Base-by-base conservation (phyloP, 2,113 vertebrate species). In the Perognathus longimembris region DNA sequence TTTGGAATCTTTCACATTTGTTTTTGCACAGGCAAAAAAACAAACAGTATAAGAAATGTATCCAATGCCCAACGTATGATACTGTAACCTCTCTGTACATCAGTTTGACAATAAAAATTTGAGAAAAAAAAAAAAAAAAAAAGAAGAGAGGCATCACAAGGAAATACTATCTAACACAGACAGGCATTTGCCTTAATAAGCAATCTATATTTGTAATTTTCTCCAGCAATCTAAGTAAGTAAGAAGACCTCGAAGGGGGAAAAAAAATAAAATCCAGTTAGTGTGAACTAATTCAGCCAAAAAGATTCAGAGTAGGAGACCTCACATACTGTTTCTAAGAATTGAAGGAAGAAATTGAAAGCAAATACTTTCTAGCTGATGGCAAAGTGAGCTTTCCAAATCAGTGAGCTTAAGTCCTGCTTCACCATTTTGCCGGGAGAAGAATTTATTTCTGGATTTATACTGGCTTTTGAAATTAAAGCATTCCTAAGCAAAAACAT, bases 401-500 rank as follows among this genome's bases (percentile, higher is more conserved):
- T 93, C 67, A 90, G n/a, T 50, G 59, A 76, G 54, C 42, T 95
- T 87, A 71, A 14, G 89, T 18, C 67, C 30, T 74, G 17, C 45
- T 30, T 96, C 67, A 64, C 61, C 28, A 32, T 57, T 74, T 38
- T 89, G 40, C 5, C 8, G 54, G 26, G 18, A 93, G 75, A 70
- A 59, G 24, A 69, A 82, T 91, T 79, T 93, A 82, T 64, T 91
- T 90, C 20, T 59, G 30, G 17, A 7, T 88, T 70, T 84, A 34
- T 54, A 42, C 32, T 61, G 66, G 4, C 75, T 73, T 91, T 91
- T 79, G 40, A 95, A 95, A 26, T 82, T 12, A 95, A 90, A 93
- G 14, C 0, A 78, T 93, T 95, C 75, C 93, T 90, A 93, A 82
- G 66, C 12, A 81, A 85, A 96, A 88, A 81, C 30, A 69, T 36